phyloP scores from a whole-genome alignment of 2,113 vertebrate species.

The Gnathonemus echidnorhynchus region DNA sequence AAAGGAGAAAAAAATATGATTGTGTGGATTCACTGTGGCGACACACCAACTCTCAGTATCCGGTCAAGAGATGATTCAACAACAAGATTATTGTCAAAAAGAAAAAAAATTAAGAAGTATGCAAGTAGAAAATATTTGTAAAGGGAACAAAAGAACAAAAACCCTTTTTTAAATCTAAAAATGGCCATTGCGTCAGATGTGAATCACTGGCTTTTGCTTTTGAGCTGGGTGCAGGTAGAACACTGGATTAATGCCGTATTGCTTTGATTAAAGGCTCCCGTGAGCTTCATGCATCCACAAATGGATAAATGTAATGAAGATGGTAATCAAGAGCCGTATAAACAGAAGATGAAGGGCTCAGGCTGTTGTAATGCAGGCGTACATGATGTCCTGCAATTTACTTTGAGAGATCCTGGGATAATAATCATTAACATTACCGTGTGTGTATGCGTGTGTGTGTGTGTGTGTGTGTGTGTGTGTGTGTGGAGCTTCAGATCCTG shows the following conservation, averaged over 20 bases:
- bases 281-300: background rate
- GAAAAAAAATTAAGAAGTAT: background rate
- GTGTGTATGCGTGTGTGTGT: background rate
- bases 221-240: background rate
- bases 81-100: background rate
- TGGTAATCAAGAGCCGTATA: background rate
- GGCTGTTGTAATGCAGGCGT: background rate
- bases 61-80: background rate
- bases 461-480: background rate
- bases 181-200: background rate
- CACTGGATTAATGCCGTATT: constrained; percentile 1
- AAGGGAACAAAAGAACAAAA: constrained; percentile 7
- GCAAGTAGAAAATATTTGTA: background rate
- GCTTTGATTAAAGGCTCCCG: constrained; percentile 11
- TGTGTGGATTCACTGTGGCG: background rate
- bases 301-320: constrained; percentile 4
- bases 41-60: background rate
- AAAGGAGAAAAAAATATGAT: background rate
- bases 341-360: constrained; percentile 6
- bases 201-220: background rate
- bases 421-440: background rate
- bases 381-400: background rate
- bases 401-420: background rate
- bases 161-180: constrained; percentile 1
- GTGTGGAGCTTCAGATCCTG: background rate